A percentile compares a stretch with the other conserved stretches of the same genome.
These are phyloP conservation scores for Danio choprae DNA, from an alignment of 2,797 vertebrate genomes.

Conservation along the genomic window DNA sequence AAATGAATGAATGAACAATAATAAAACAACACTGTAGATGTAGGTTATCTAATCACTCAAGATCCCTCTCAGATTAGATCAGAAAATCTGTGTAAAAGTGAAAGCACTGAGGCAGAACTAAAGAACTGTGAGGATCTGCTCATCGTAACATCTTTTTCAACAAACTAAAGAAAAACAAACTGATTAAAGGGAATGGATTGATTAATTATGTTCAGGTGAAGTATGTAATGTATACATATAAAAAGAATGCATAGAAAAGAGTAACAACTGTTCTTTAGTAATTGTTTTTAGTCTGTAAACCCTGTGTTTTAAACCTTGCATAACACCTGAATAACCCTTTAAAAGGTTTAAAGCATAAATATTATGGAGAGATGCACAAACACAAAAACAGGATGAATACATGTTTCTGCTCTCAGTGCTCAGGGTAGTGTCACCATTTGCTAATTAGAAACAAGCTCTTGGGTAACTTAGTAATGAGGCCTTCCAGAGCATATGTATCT, in stretches of 20 bases:
- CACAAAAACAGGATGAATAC: background rate
- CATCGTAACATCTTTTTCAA: background rate
- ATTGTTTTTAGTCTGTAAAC: background rate
- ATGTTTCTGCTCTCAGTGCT: background rate
- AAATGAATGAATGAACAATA: too few species aligned
- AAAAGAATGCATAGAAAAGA: too few species aligned
- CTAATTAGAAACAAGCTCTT: constrained; percentile 31
- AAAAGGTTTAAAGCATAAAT: background rate
- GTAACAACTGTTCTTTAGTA: background rate
- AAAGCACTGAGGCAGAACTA: background rate
- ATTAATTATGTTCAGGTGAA: background rate
- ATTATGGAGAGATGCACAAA: background rate
- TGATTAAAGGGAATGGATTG: background rate
- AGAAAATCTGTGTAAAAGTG: background rate
- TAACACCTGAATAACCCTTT: too few species aligned
- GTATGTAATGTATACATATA: background rate
- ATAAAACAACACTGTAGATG: too few species aligned
- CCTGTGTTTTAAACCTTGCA: too few species aligned
- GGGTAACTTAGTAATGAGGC: constrained; percentile 22
- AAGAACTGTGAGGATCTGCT: background rate
- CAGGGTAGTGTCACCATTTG: background rate
- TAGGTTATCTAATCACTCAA: background rate
- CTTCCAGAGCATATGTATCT: constrained; percentile 2
- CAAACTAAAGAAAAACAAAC: too few species aligned
- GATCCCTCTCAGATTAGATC: background rate